These are phyloP conservation scores for Lemur catta DNA, from an alignment of 2,797 vertebrate genomes.

Conservation along the genomic window DNA sequence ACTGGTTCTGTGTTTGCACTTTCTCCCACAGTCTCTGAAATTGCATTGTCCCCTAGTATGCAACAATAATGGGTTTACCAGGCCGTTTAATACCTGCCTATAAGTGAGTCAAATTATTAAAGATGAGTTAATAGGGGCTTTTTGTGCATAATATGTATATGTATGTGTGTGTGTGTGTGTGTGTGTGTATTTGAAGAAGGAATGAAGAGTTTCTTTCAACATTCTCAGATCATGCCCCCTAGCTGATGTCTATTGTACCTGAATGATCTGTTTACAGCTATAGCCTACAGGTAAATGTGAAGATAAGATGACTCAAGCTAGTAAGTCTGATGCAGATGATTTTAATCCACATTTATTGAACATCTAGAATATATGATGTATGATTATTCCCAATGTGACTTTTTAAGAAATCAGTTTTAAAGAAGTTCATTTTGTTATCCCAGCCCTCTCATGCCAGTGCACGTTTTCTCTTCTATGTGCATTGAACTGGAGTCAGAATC, in stretches of 20 bases:
- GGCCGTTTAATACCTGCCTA: background rate
- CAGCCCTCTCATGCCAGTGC: background rate
- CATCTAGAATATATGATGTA: background rate
- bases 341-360: background rate
- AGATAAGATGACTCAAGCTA: background rate
- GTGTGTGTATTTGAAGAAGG: background rate
- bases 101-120: background rate
- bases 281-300: background rate
- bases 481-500: background rate
- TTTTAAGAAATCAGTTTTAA: conserved; percentile 15
- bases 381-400: background rate
- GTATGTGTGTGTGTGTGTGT: background rate
- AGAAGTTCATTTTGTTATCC: background rate
- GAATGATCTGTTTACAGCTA: background rate
- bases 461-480: background rate
- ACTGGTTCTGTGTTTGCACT: background rate
- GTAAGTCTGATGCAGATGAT: background rate
- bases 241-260: background rate
- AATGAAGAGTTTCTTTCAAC: background rate
- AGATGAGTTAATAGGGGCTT: background rate
- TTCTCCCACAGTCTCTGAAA: background rate
- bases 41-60: background rate
- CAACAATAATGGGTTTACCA: background rate
- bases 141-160: background rate
- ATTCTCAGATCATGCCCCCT: background rate